Evolutionary conservation across 2,113 vertebrate species (phyloP).

Genomic region (Chloropsis hardwickii): DNA sequence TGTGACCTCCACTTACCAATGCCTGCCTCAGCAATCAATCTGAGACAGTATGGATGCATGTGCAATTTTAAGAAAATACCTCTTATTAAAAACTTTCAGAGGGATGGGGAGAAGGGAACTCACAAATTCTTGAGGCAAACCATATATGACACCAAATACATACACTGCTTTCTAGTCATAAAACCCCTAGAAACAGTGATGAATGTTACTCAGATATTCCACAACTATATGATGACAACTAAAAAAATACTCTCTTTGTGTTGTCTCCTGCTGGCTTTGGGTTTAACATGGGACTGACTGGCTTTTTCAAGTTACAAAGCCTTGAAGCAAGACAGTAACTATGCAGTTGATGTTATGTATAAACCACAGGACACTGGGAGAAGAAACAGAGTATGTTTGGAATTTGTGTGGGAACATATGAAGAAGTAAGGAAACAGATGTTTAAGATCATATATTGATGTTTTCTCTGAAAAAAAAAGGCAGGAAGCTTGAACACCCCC

Average conservation of each 20-base stretch:
- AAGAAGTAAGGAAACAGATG: conserved; percentile 58
- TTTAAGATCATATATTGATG: conserved; percentile 55
- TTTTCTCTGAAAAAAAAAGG: conserved; percentile 20
- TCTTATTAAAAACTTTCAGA: background rate
- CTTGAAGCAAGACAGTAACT: conserved; percentile 51
- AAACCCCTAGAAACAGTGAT: background rate
- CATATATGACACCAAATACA: background rate
- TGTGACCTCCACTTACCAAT: background rate
- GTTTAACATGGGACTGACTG: background rate
- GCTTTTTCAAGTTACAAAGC: conserved; percentile 22
- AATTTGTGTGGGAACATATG: conserved; percentile 63
- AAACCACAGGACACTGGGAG: conserved; percentile 51
- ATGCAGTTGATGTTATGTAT: conserved; percentile 37
- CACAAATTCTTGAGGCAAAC: background rate
- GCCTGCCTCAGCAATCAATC: background rate
- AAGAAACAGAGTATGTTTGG: conserved; percentile 56
- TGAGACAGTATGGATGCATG: background rate
- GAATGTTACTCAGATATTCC: background rate
- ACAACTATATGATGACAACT: background rate
- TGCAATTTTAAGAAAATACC: background rate
- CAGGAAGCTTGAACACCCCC: background rate
- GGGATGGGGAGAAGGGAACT: background rate
- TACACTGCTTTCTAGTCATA: background rate
- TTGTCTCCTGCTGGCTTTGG: conserved; percentile 17
- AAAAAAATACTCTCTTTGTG: background rate